A percentile compares a stretch with the other conserved stretches of the same genome.
Evolutionary conservation across 2,113 vertebrate genomes (phyloP).

Genomic region (Syngnathus floridae): DNA sequence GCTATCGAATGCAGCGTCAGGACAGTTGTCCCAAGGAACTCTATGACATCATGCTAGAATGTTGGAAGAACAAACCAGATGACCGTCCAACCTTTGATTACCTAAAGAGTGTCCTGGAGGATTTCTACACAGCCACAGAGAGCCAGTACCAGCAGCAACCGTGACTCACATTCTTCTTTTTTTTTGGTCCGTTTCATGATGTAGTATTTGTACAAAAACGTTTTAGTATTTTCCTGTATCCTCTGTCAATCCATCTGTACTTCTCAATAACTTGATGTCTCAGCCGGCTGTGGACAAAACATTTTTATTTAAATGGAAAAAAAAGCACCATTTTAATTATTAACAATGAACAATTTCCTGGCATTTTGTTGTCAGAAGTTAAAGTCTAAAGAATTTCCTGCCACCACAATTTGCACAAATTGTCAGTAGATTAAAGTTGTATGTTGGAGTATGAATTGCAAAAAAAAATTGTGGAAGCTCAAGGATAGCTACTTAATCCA

Average conservation of each 20-base stretch:
- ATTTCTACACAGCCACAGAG: conserved; percentile 94
- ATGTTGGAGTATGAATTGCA: neutral
- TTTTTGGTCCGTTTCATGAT: neutral
- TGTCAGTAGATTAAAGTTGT: neutral
- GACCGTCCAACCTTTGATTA: conserved; percentile 94
- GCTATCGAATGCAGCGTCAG: conserved; percentile 83
- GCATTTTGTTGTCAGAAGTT: neutral
- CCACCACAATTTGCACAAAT: neutral
- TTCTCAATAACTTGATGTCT: neutral
- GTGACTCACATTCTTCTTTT: conserved; percentile 31
- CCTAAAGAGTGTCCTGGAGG: conserved; percentile 87
- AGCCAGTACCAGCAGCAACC: conserved; percentile 92
- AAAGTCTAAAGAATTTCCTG: neutral
- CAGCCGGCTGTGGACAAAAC: conserved; percentile 1
- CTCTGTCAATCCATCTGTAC: neutral
- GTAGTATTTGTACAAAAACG: conserved; percentile 5
- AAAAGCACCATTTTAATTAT: neutral
- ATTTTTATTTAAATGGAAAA: neutral
- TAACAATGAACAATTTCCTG: neutral
- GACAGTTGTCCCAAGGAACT: conserved; percentile 82
- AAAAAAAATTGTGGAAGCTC: neutral
- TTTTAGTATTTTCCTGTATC: neutral
- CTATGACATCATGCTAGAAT: conserved; percentile 84
- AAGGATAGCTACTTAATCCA: neutral
- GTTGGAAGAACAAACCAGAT: conserved; percentile 87